These are phyloP conservation scores for Chloroceryle amazona DNA, from an alignment of 2,797 vertebrate genomes.

Conservation along the genomic window DNA sequence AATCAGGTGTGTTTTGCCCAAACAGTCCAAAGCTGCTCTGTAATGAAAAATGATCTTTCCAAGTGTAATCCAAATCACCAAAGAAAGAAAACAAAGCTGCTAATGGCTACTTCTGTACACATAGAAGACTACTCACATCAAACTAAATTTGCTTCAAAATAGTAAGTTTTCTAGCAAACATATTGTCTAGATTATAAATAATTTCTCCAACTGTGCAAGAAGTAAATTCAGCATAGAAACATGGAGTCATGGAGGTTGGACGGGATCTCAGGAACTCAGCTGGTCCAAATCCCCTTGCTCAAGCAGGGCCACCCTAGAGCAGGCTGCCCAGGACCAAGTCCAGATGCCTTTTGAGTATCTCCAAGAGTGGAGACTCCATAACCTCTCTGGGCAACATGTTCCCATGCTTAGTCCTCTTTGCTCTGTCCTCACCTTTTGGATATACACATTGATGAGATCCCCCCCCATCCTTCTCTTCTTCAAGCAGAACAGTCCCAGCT, in stretches of 20 bases:
- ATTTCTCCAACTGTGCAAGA: not conserved
- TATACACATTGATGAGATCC: no score
- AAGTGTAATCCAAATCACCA: not conserved
- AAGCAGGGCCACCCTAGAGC: not conserved
- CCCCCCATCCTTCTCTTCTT: not conserved
- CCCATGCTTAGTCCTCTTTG: not conserved
- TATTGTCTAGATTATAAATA: not conserved
- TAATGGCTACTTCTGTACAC: not conserved
- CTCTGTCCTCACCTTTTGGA: no score
- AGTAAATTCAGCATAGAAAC: not conserved
- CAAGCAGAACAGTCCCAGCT: not conserved
- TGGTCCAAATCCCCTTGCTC: not conserved
- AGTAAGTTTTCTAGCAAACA: not conserved
- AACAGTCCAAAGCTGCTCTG: not conserved
- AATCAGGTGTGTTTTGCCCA: not conserved
- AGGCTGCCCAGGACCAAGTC: no score
- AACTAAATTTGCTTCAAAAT: not conserved
- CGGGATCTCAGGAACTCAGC: not conserved
- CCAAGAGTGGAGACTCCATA: no score
- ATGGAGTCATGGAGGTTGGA: not conserved
- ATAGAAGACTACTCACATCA: not conserved
- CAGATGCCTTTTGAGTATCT: no score
- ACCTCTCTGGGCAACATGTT: not conserved
- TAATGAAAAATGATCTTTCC: slow-evolving; percentile 19
- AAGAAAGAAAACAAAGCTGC: slow-evolving; percentile 27